phyloP scores from a whole-genome alignment of 2,888 invertebrate species.

The Idaea straminata region DNA sequence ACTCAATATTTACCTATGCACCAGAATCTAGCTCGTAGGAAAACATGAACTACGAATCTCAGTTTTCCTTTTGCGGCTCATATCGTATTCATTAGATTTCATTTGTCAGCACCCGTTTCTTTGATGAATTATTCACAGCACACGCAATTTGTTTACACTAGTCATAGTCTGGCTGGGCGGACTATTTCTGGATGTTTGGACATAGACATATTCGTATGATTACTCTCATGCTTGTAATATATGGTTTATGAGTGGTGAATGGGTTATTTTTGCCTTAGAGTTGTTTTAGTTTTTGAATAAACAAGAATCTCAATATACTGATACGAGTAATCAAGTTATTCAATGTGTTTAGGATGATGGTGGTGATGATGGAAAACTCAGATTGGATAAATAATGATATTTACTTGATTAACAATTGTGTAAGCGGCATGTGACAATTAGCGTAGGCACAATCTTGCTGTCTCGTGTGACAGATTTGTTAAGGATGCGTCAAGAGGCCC shows the following conservation, averaged over 20 bases:
- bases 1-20: slow-evolving; percentile 26
- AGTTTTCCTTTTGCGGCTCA: slow-evolving; percentile 53
- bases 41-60: slow-evolving; percentile 50
- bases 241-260: slow-evolving; percentile 1
- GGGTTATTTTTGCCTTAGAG: background rate
- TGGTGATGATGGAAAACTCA: too few relatives aligned
- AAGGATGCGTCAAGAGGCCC: too few relatives aligned
- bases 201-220: slow-evolving; percentile 45
- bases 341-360: too few relatives aligned
- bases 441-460: too few relatives aligned
- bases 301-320: too few relatives aligned
- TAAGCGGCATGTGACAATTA: too few relatives aligned
- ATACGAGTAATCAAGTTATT: too few relatives aligned
- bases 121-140: slow-evolving; percentile 73
- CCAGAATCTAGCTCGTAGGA: slow-evolving; percentile 3
- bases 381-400: too few relatives aligned
- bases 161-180: slow-evolving; percentile 37
- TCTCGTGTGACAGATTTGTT: too few relatives aligned
- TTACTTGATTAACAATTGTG: too few relatives aligned
- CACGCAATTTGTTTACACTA: slow-evolving; percentile 67
- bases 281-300: too few relatives aligned
- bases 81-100: slow-evolving; percentile 76
- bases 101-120: slow-evolving; percentile 71
- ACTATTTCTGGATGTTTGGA: slow-evolving; percentile 49
- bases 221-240: slow-evolving; percentile 32